Conservation (phyloP, 2,888 invertebrate species). For the Buathra laborator region DNA sequence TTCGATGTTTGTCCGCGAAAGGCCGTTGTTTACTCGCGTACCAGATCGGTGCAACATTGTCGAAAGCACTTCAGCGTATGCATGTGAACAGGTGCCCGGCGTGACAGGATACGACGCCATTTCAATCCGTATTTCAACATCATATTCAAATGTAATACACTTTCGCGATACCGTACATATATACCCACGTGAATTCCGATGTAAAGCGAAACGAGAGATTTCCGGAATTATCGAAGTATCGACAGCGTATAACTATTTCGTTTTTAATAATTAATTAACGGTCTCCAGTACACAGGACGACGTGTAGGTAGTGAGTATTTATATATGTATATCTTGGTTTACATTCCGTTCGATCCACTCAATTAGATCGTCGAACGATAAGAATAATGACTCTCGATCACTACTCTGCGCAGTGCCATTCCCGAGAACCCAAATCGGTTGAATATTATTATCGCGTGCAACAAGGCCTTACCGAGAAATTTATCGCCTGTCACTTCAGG, state of each 20-base stretch:
- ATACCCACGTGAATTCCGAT: no score
- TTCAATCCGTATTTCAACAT: constrained; percentile 27
- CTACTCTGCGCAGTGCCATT: background rate
- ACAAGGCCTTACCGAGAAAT: constrained; percentile 39
- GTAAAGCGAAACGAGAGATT: no score
- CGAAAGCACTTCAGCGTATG: constrained; percentile 30
- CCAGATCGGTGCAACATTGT: constrained; percentile 10
- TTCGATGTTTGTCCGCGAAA: background rate
- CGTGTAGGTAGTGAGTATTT: background rate
- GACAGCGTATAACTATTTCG: no score
- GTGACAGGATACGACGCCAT: constrained; percentile 48
- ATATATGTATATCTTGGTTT: background rate
- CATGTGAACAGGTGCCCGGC: constrained; percentile 49
- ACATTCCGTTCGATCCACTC: background rate
- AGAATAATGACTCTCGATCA: background rate
- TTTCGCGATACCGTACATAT: no score
- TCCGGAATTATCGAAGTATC: no score
- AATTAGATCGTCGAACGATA: background rate
- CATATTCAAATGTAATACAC: background rate
- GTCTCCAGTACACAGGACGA: background rate
- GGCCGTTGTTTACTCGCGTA: background rate
- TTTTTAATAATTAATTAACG: constrained; percentile 1
- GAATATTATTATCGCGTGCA: constrained; percentile 6
- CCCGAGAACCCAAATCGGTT: background rate
- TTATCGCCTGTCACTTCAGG: constrained; percentile 50